Conservation (phyloP, 2,113 vertebrate species). For the Blennius ocellaris region DNA sequence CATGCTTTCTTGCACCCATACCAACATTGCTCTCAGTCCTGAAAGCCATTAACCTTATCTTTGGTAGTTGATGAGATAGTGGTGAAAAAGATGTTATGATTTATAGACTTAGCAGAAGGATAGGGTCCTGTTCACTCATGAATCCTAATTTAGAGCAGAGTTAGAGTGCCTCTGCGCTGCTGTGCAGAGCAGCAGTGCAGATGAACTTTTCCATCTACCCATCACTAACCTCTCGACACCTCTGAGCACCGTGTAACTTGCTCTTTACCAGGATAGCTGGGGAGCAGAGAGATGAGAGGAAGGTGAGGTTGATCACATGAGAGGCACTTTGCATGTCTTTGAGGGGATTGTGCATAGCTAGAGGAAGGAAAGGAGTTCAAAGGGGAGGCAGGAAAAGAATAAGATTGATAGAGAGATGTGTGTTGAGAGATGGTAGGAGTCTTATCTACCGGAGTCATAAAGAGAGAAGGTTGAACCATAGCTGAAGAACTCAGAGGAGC, state of each 20-base stretch:
- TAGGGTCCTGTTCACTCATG: slow-evolving; percentile 44
- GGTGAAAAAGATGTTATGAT: slow-evolving; percentile 69
- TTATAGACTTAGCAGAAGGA: slow-evolving; percentile 61
- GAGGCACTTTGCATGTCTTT: slow-evolving; percentile 56
- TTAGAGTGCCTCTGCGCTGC: slow-evolving; percentile 33
- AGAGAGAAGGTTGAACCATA: slow-evolving; percentile 27
- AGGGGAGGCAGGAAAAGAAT: slow-evolving; percentile 30
- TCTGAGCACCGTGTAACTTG: slow-evolving; percentile 48
- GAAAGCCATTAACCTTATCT: slow-evolving; percentile 70
- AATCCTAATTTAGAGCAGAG: slow-evolving; percentile 66
- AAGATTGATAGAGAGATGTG: slow-evolving; percentile 39
- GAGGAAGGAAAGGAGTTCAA: slow-evolving; percentile 45
- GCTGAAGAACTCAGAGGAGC: slow-evolving; percentile 42
- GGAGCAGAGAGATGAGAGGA: slow-evolving; percentile 50
- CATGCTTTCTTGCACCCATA: slow-evolving; percentile 9
- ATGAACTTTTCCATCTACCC: slow-evolving; percentile 59
- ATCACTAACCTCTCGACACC: slow-evolving; percentile 62
- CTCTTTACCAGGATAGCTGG: slow-evolving; percentile 48
- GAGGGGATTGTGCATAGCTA: slow-evolving; percentile 34
- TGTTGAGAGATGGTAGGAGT: slow-evolving; percentile 15
- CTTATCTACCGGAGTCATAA: slow-evolving; percentile 52
- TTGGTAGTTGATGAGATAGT: slow-evolving; percentile 48
- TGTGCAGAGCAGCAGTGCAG: slow-evolving; percentile 48
- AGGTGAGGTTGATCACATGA: slow-evolving; percentile 50
- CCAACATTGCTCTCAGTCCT: slow-evolving; percentile 30